Evolutionary conservation across 2,888 invertebrate species (phyloP).

Genomic region (Rhagium mordax): DNA sequence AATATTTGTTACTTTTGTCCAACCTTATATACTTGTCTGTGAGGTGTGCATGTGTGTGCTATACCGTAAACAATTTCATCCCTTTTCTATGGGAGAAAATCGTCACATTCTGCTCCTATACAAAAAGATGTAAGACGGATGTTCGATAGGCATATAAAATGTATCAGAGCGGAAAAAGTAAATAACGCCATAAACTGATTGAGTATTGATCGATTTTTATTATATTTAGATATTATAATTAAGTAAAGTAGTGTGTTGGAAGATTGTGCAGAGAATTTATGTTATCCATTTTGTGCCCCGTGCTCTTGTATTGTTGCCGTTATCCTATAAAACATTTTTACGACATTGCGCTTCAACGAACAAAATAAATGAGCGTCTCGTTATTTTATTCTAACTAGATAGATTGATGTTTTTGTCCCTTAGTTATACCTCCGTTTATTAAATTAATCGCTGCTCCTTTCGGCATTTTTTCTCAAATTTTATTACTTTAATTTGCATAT

Average conservation of each 20-base stretch:
- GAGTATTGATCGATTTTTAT: conserved; percentile 20
- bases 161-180: conserved; percentile 14
- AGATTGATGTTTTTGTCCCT: conserved; percentile 53
- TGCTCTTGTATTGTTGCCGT: conserved; percentile 56
- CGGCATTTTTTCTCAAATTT: not conserved
- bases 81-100: not conserved
- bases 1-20: no score
- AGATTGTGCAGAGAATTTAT: conserved; percentile 50
- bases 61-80: not conserved
- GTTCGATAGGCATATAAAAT: not conserved
- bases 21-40: no score
- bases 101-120: not conserved
- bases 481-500: conserved; percentile 11
- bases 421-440: conserved; percentile 33
- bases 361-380: conserved; percentile 62
- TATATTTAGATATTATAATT: conserved; percentile 37
- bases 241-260: conserved; percentile 38
- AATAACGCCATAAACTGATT: conserved; percentile 10
- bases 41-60: no score
- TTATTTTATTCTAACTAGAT: conserved; percentile 61
- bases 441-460: conserved; percentile 19
- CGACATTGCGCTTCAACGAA: conserved; percentile 62
- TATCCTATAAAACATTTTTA: conserved; percentile 63
- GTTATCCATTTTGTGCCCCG: conserved; percentile 57
- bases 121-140: not conserved